Evolutionary conservation across 2,888 invertebrate genomes (phyloP).

Genomic region (Camptogramma bilineatum): DNA sequence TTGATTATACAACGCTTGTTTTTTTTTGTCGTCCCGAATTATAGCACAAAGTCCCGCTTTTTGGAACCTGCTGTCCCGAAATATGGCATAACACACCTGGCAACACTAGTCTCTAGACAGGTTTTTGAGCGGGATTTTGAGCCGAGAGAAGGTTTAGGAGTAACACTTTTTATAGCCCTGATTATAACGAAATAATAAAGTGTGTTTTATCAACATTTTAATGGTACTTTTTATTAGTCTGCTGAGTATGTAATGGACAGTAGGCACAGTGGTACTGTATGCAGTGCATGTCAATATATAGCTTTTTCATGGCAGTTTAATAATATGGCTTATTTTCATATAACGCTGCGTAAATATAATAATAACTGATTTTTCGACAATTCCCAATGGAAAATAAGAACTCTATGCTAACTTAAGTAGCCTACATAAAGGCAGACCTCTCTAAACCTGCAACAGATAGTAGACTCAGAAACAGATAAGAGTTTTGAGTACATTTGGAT

Average conservation of each 20-base stretch:
- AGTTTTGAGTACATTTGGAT: no score
- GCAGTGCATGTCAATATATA: not conserved
- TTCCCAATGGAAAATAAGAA: no score
- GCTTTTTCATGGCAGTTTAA: not conserved
- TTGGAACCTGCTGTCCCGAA: no score
- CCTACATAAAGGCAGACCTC: no score
- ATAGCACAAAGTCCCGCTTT: no score
- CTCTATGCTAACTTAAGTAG: no score
- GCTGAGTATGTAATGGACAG: not conserved
- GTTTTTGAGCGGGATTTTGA: slow-evolving; percentile 28
- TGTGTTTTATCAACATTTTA: not conserved
- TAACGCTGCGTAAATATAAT: not conserved
- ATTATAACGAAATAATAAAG: slow-evolving; percentile 4
- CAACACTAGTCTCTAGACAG: slow-evolving; percentile 31
- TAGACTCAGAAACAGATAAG: no score
- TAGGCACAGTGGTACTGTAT: not conserved
- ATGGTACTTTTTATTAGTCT: not conserved
- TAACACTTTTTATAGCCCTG: slow-evolving; percentile 5
- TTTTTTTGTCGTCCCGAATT: no score
- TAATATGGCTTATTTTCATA: not conserved
- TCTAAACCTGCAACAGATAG: no score
- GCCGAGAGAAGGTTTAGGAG: slow-evolving; percentile 2
- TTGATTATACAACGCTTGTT: no score
- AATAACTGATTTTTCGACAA: no score
- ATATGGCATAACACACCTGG: no score